phyloP scores from a whole-genome alignment of 2,113 vertebrate species.

The Leiothrix lutea region DNA sequence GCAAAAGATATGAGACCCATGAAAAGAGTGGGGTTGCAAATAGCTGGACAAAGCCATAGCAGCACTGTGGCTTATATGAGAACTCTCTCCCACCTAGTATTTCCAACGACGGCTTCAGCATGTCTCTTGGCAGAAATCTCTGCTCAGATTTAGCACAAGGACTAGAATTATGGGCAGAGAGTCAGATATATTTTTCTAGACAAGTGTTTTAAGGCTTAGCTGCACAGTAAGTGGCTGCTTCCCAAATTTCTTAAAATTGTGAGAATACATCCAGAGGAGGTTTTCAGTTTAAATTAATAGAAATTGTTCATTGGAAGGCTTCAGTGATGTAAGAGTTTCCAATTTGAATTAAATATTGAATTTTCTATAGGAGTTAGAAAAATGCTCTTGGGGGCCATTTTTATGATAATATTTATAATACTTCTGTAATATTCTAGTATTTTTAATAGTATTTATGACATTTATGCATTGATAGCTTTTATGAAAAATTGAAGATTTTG shows the following conservation, averaged over 20 bases:
- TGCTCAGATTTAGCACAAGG: not conserved
- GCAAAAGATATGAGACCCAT: not conserved
- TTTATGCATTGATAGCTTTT: not conserved
- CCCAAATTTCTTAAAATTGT: not conserved
- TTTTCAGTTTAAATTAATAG: not conserved
- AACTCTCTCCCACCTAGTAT: not conserved
- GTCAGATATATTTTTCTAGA: not conserved
- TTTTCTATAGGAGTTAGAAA: not conserved
- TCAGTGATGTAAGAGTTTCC: not conserved
- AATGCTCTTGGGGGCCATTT: not conserved
- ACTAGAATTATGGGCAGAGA: not conserved
- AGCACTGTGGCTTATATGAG: not conserved
- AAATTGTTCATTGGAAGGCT: not conserved
- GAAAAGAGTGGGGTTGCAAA: not conserved
- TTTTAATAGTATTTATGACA: not conserved
- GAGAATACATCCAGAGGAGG: not conserved
- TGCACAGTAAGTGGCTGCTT: not conserved
- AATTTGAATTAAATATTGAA: not conserved
- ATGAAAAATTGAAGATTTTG: not conserved
- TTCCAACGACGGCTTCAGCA: not conserved
- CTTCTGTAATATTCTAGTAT: not conserved
- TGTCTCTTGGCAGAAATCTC: not conserved
- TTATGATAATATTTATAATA: not conserved
- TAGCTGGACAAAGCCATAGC: not conserved
- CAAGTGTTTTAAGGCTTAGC: not conserved